Evolutionary conservation across 2,113 vertebrate species (phyloP), one percentile per base, ranked within the genome.

Genomic region (Malurus melanocephalus): DNA sequence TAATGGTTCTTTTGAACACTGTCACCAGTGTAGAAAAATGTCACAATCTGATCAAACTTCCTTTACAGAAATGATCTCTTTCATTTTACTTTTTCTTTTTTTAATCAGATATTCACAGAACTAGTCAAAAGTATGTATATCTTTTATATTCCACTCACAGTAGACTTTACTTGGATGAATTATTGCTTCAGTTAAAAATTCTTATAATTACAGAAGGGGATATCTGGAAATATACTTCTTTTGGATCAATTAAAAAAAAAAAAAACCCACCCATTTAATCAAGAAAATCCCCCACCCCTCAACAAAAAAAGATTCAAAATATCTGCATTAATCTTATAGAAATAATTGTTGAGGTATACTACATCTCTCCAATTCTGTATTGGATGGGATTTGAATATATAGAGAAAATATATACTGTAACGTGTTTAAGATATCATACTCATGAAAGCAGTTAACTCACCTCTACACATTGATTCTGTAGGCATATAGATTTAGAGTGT

Each of bases 211-310:
- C 14, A 43, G 26, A 32, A 49, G 11, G 4, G 4, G 7, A n/a
- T 26, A 3, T n/a, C n/a, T n/a, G n/a, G n/a, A n/a, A n/a, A n/a
- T n/a, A 38, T 57, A 20, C 2, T 45, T 33, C 9, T 66, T 83
- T 56, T 40, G 32, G 2, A 5, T 61, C 30, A 49, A 14, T 61
- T 65, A 46, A 33, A 18, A 67, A 65, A 33, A 18, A 67, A 65
- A 33, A 2, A 4, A 18, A 33, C 16, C 1, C 8, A 52, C 26
- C 3, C 27, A 48, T 16, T 2, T 7, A 32, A 72, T 9, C 7
- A 60, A 72, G 5, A 17, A 52, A 80, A 33, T 0, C 5, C 1
- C 3, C 2, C 8, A 35, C 0, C 1, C 4, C 7, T 7, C 1
- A 7, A 51, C 35, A 38, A 67, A 53, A 59, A 40, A 43, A 48